These are phyloP conservation scores for Dipodomys ordii DNA, from an alignment of 2,113 vertebrate species.

Conservation along the genomic window DNA sequence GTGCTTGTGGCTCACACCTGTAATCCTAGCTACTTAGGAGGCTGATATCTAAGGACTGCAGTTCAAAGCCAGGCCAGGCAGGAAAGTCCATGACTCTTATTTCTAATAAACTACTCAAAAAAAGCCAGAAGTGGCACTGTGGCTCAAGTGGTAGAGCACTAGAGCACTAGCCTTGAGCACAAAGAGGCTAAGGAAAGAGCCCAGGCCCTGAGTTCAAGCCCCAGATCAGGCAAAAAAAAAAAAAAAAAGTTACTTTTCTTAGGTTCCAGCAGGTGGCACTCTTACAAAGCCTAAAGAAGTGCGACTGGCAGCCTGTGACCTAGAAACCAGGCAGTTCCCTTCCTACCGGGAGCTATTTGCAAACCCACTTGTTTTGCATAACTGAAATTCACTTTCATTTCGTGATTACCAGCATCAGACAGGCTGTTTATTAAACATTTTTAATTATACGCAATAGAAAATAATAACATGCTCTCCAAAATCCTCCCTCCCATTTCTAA, in stretches of 20 bases:
- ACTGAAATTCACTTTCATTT: background rate
- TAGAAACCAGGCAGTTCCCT: background rate
- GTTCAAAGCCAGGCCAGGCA: no score
- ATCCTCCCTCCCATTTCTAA: background rate
- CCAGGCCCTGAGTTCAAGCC: no score
- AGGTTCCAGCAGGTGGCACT: slow-evolving; percentile 69
- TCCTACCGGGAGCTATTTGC: background rate
- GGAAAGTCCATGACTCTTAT: no score
- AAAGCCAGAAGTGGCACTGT: no score
- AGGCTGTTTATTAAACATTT: slow-evolving; percentile 1
- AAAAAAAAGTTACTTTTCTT: background rate
- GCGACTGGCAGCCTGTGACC: background rate
- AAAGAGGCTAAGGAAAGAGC: no score
- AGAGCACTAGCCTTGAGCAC: no score
- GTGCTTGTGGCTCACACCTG: no score
- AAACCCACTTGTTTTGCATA: slow-evolving; percentile 18
- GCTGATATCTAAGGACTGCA: no score
- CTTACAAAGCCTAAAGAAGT: slow-evolving; percentile 48
- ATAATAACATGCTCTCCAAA: background rate
- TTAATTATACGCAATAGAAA: background rate
- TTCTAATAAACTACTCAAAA: no score
- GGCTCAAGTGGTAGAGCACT: no score
- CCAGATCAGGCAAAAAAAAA: no score
- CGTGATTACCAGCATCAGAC: background rate
- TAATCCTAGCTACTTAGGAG: no score